Evolutionary conservation across 1,140 invertebrate genomes (phyloP).

Genomic region (Conus ventricosus): DNA sequence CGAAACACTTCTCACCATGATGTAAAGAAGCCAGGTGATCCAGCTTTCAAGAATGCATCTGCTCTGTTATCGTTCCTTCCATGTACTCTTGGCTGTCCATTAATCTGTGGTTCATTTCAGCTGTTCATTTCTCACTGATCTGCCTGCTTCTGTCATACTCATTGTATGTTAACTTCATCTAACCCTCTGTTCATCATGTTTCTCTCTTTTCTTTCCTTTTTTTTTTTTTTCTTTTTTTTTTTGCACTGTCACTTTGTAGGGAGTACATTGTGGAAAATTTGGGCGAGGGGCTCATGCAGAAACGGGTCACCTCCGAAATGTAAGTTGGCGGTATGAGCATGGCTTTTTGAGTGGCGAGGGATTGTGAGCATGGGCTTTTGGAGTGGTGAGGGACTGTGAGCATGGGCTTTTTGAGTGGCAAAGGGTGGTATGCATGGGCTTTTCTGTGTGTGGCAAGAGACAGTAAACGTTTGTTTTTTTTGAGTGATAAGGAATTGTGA

Average conservation of each 20-base stretch:
- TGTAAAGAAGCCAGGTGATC: background rate
- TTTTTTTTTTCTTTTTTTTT: background rate
- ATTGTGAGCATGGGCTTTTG: background rate
- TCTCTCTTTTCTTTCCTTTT: no score
- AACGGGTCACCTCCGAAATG: conserved; percentile 46
- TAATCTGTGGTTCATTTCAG: background rate
- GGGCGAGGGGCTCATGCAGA: conserved; percentile 66
- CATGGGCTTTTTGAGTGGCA: background rate
- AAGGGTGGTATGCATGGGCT: background rate
- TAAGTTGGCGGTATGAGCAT: conserved; percentile 25
- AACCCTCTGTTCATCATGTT: background rate
- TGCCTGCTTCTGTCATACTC: background rate
- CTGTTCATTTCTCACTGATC: background rate
- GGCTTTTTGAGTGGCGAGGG: background rate
- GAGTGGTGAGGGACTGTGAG: background rate
- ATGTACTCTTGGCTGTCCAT: background rate
- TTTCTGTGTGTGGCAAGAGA: no score
- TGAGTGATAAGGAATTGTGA: background rate
- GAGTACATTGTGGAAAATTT: conserved; percentile 70
- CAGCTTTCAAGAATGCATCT: background rate
- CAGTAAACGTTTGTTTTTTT: no score
- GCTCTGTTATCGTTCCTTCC: background rate
- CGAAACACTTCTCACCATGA: background rate
- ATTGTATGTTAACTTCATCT: background rate
- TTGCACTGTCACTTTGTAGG: conserved; percentile 50